Evolutionary conservation across 2,113 vertebrate species (phyloP).

Genomic region (crab-eating macaque (Macaca fascicularis)): T2T-MFA8v1.1 NC_088376.1:118838001-118838500

Average conservation of each 20-base stretch:
- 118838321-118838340: neutral
- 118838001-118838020: neutral
- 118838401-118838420: neutral
- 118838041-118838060: neutral
- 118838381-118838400: neutral
- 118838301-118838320: neutral
- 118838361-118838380: neutral
- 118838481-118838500: neutral
- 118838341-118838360: neutral
- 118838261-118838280: neutral
- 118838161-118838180: neutral
- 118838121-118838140: neutral
- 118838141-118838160: neutral
- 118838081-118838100: neutral
- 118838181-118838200: neutral
- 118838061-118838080: neutral
- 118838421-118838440: neutral
- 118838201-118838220: neutral
- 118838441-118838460: neutral
- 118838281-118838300: neutral
- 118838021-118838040: neutral
- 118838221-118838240: neutral
- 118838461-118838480: neutral
- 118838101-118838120: neutral
- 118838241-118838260: neutral